Base-by-base conservation (phyloP, 2,888 invertebrate genomes). In the Parelbella ahira region DNA sequence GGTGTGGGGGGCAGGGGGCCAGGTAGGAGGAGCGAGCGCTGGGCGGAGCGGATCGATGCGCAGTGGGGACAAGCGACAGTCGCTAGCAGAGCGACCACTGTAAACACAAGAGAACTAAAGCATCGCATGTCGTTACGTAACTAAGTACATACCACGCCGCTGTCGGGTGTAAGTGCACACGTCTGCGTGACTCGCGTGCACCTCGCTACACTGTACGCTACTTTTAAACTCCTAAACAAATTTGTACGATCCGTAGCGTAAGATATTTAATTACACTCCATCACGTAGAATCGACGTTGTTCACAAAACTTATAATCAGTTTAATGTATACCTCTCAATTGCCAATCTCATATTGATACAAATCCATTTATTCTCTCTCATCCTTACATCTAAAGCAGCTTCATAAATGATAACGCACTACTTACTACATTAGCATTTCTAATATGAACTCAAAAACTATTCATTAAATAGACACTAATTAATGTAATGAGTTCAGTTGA, bases 41-140 rank as follows among this genome's bases (percentile, higher is more conserved):
- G 83, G 84, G 84, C 84, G 83, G 86, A 80, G 82, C 83, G 82
- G 86, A 84, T 84, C 84, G 84, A 86, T 84, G 76, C 73, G 71
- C 79, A 68, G 82, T 78, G 83, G 84, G 84, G 83, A 83, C 82
- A 82, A 56, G 70, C 77, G 84, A 83, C 83, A 84, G 66, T 73
- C 74, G 72, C 76, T 69, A 72, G 69, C 68, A 60, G 54, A 47
- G 49, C 62, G 54, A 58, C 54, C 68, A 72, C 76, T 75, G 74
- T 78, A 80, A 77, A 79, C 83, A 79, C 70, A 63, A 62, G 63
- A 62, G 63, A 65, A 65, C 68, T 67, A 64, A 68, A 65, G 59
- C 70, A 65, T 64, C 65, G 67, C 63, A 63, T 57, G 60, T 62
- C 62, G 68, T 74, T 79, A 79, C 82, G 80, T 77, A 81, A 80